Evolutionary conservation across 2,888 invertebrate genomes (phyloP).

Genomic region (Dichetophora obliterata): DNA sequence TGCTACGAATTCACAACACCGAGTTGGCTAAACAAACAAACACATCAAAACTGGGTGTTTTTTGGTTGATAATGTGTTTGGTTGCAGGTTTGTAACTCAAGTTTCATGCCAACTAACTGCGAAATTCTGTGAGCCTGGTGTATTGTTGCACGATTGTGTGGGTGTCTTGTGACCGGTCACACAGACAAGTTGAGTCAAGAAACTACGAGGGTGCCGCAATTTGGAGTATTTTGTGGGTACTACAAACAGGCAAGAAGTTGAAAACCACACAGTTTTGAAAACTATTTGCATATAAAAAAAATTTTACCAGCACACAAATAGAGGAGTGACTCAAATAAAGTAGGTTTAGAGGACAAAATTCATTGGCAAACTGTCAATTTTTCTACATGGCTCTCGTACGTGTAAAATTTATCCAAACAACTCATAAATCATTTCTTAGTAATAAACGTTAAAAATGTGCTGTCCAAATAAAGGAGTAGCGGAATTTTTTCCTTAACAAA

Average conservation of each 20-base stretch:
- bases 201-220: too few relatives aligned
- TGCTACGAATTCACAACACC: background rate
- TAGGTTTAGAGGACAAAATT: too few relatives aligned
- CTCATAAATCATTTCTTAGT: too few relatives aligned
- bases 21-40: background rate
- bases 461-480: too few relatives aligned
- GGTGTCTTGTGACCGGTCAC: slow-evolving; percentile 54
- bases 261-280: background rate
- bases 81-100: background rate
- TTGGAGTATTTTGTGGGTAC: background rate
- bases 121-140: slow-evolving; percentile 59
- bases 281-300: background rate
- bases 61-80: background rate
- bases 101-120: slow-evolving; percentile 18
- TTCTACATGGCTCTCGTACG: too few relatives aligned
- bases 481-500: too few relatives aligned
- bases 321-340: too few relatives aligned
- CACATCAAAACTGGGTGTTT: background rate
- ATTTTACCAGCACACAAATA: too few relatives aligned
- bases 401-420: too few relatives aligned
- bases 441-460: too few relatives aligned
- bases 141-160: slow-evolving; percentile 55
- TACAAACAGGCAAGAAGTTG: background rate
- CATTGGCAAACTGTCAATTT: too few relatives aligned
- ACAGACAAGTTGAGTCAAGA: slow-evolving; percentile 6